A percentile compares a stretch with the other conserved stretches of the same genome.
Evolutionary conservation across 2,888 invertebrate genomes (phyloP).

Genomic region (Nemapogon koenigi): DNA sequence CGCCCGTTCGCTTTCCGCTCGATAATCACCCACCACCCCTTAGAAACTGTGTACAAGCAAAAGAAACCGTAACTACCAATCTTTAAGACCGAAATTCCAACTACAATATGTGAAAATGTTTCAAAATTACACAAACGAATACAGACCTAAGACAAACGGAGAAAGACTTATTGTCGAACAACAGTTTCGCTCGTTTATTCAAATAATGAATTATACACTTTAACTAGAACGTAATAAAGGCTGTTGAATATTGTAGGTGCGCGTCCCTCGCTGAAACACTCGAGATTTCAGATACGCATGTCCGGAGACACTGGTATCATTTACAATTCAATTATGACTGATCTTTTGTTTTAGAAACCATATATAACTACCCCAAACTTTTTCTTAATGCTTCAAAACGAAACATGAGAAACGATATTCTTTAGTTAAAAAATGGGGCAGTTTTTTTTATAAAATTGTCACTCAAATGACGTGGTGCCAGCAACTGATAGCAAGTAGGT

Average conservation of each 20-base stretch:
- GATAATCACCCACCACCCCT: conserved; percentile 3
- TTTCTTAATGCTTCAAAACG: no score
- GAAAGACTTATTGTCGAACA: conserved; percentile 39
- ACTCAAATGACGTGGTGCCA: no score
- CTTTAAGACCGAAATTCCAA: conserved; percentile 3
- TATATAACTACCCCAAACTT: no score
- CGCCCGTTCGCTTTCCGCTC: conserved; percentile 24
- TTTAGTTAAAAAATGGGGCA: no score
- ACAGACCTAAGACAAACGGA: conserved; percentile 40
- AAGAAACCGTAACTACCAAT: conserved; percentile 3
- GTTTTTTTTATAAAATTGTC: no score
- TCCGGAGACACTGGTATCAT: conserved; percentile 21
- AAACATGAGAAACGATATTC: no score
- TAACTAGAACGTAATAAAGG: conserved; percentile 40
- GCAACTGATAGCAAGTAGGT: no score
- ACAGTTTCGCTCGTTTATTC: conserved; percentile 23
- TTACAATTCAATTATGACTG: no score
- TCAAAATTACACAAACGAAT: conserved; percentile 28
- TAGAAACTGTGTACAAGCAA: conserved; percentile 1
- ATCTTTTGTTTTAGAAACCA: no score
- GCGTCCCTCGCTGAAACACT: conserved; percentile 30
- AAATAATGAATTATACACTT: conserved; percentile 47
- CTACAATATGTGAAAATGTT: background rate
- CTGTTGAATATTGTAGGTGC: conserved; percentile 25
- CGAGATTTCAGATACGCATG: conserved; percentile 51